Evolutionary conservation across 1,140 invertebrate species (phyloP).

Genomic region (Meloidogyne exigua): DNA sequence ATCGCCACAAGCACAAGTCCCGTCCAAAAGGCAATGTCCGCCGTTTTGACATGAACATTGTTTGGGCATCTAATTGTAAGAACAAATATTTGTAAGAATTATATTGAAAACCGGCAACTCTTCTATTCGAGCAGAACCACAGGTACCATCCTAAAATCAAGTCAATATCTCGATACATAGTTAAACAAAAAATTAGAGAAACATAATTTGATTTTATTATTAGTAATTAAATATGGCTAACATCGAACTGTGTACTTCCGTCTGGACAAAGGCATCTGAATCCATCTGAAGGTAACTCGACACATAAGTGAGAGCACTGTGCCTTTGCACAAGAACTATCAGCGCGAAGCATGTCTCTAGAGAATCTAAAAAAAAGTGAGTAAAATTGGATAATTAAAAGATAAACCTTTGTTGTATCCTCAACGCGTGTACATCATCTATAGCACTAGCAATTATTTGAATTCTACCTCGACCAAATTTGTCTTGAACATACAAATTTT

Average conservation of each 20-base stretch:
- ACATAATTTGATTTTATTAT: too few relatives aligned
- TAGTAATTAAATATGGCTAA: conserved; percentile 15
- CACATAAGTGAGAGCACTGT: conserved; percentile 57
- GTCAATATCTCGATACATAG: not conserved
- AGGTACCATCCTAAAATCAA: conserved; percentile 51
- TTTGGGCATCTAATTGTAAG: conserved; percentile 31
- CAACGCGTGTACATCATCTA: conserved; percentile 56
- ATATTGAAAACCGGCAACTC: conserved; percentile 34
- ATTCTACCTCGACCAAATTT: conserved; percentile 61
- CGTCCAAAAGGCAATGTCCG: conserved; percentile 53
- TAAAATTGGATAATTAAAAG: not conserved
- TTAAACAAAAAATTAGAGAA: too few relatives aligned
- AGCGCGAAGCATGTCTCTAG: conserved; percentile 33
- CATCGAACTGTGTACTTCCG: conserved; percentile 48
- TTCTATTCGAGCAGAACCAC: conserved; percentile 43
- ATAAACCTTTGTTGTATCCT: conserved; percentile 50
- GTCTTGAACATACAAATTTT: conserved; percentile 61
- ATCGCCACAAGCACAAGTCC: conserved; percentile 55
- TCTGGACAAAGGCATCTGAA: conserved; percentile 62
- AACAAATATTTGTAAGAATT: not conserved
- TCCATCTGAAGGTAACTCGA: conserved; percentile 40
- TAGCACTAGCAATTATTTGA: conserved; percentile 53
- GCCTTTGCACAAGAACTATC: conserved; percentile 45
- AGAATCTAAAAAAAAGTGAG: conserved; percentile 18
- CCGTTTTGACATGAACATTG: conserved; percentile 62